phyloP scores from a whole-genome alignment of 2,113 vertebrate species.

The Amphiprion percula region DNA sequence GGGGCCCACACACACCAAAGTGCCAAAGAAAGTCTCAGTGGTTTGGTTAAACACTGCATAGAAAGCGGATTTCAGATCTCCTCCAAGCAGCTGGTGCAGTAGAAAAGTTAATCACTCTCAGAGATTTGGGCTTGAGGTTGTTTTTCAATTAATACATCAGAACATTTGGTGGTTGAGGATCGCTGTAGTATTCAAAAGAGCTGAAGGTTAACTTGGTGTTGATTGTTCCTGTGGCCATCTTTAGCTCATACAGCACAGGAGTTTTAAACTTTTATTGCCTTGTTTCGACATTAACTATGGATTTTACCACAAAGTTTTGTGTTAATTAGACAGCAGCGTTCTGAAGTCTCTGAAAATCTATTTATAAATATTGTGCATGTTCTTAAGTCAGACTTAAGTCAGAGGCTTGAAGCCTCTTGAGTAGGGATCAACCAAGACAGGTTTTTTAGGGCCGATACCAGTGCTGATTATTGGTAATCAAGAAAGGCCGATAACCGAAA shows the following conservation, averaged over 20 bases:
- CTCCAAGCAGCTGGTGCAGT: neutral
- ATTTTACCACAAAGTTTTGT: neutral
- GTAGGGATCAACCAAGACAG: no score
- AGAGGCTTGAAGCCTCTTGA: neutral
- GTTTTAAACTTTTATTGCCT: neutral
- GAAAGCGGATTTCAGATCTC: neutral
- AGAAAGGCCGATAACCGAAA: no score
- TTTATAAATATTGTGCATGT: neutral
- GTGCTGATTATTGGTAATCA: no score
- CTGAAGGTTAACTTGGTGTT: neutral
- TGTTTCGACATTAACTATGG: neutral
- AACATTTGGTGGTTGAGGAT: neutral
- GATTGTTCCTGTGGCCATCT: neutral
- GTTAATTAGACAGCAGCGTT: neutral
- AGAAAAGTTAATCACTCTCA: conserved; percentile 41
- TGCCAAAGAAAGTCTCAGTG: no score
- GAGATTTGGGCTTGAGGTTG: neutral
- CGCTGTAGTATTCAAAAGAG: conserved; percentile 2
- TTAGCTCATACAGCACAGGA: neutral
- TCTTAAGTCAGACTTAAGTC: neutral
- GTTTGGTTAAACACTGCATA: neutral
- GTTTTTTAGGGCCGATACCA: no score
- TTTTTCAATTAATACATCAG: neutral
- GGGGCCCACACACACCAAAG: neutral
- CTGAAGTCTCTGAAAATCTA: neutral